Percentiles rank a stretch among this genome's conserved stretches.
Evolutionary conservation across 2,888 invertebrate genomes (phyloP).

Genomic region (Trachelus stipa): DNA sequence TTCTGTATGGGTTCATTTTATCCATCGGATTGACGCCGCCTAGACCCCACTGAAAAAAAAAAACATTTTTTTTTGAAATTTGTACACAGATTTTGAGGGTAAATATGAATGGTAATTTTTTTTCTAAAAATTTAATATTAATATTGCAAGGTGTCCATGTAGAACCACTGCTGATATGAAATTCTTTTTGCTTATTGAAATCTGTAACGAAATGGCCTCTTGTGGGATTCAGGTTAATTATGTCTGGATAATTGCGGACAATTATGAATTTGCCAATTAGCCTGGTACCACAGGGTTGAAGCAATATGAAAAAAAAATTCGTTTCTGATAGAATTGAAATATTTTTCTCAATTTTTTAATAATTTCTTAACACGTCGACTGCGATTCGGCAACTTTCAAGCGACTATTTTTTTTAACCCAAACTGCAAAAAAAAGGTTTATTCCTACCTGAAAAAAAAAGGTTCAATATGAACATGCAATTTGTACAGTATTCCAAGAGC

Average conservation of each 20-base stretch:
- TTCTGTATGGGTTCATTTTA: constrained; percentile 38
- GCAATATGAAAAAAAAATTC: neutral
- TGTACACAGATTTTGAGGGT: neutral
- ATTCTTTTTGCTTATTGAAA: neutral
- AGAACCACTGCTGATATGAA: neutral
- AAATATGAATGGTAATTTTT: neutral
- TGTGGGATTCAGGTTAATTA: neutral
- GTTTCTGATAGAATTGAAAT: neutral
- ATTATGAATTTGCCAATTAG: neutral
- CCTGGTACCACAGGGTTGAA: neutral
- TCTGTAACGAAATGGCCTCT: neutral
- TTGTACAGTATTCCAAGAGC: neutral
- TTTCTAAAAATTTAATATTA: neutral
- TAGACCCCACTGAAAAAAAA: constrained; percentile 25
- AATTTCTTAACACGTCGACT: no score
- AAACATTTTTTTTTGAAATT: neutral
- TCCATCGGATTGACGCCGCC: neutral
- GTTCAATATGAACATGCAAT: neutral
- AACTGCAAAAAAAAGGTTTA: no score
- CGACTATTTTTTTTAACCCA: no score
- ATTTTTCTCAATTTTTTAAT: neutral
- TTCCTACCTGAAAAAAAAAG: no score
- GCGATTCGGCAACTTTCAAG: no score
- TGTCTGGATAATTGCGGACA: neutral
- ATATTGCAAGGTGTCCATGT: neutral